Evolutionary conservation across 2,888 invertebrate genomes (phyloP), one percentile per base, ranked within the genome.

Genomic region (Lacanobia oleracea): DNA sequence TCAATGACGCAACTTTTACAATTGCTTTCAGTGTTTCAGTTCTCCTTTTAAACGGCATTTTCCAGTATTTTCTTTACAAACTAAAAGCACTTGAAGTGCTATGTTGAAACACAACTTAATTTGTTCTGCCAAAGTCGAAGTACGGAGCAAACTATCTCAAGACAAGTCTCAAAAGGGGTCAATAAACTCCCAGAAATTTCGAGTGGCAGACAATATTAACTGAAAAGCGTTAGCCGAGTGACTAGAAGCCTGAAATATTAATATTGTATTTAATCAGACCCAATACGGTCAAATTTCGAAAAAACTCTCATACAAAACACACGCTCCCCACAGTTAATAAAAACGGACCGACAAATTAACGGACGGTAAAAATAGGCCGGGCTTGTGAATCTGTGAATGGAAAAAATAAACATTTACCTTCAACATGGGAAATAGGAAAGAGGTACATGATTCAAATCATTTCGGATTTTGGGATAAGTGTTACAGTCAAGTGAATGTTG

Each of bases 281-380:
- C 43, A 57, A 77, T 66, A 53, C 6, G 27, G 50, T 67, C 51
- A 53, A 43, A 6, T 59, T 59, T 57, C 23, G 45, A 48, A 66
- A 72, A 76, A 66, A 72, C 12, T n/a, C 53, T 53, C 23, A 8
- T 51, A 66, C 12, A 53, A 61, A 67, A 62, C 57, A 62, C 37
- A 64, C 53, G 16, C 4, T 7, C 7, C 53, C 9, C 53, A 18
- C 48, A 64, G 74, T 43, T 73, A 62, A 79, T 77, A 73, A 77
- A 76, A 79, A 73, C 33, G 48, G n/a, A 2, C 74, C 53, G 21
- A 33, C 27, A 63, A 73, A 74, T 77, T 77, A 77, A 67, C 74
- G n/a, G 27, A 16, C 23, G 54, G 62, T 54, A 50, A 50, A 79
- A 73, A 74, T 67, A 79, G 50, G 50, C 62, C 21, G 9, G 23